Base-by-base conservation (phyloP, 2,797 vertebrate genomes). In the Cyprinodon diabolis region DNA sequence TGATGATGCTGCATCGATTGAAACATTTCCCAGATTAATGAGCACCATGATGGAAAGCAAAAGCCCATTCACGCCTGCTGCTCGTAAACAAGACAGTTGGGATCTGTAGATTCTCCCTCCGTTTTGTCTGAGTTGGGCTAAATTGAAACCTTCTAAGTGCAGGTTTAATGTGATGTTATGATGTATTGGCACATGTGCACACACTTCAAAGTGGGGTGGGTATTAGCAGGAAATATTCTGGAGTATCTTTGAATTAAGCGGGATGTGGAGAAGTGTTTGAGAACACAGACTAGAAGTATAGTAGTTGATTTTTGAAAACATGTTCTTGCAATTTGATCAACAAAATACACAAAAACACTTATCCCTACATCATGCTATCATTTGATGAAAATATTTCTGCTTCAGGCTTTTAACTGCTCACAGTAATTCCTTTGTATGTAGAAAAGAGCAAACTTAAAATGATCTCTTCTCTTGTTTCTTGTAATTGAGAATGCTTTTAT, bases 1-100 rank as follows among this genome's bases (percentile, higher is more conserved):
- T 87, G 82, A 86, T 79, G 77, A 81, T 81, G 84, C 81, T 79
- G 49, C 66, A 86, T 89, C 81, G 79, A 93, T 87, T 86, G 68
- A 87, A 86, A 75, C 78, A 84, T 84, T 83, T 77, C 52, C 71
- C 74, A 80, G 89, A 91, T 90, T 84, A 88, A 93, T 80, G 90
- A 85, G 80, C 84, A 51, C 35, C n/a, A 23, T 73, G 82, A 88
- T 80, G 76, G 79, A 87, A 82, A 77, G 70, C 70, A 70, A 76
- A 84, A 62, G 75, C 79, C 68, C 56, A 55, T 69, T 87, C 54
- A 69, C 17, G 1, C 76, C 51, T 57, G 72, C 47, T 4, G 14
- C 76, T 71, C 66, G 62, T 80, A 87, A 92, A 90, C 85, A 87
- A 76, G 69, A 57, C 78, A 21, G 56, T 86, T 91, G 83, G 77